A percentile compares a stretch with the other conserved stretches of the same genome.
Conservation (phyloP, 1,140 invertebrate species). For the Drosophila auraria region DNA sequence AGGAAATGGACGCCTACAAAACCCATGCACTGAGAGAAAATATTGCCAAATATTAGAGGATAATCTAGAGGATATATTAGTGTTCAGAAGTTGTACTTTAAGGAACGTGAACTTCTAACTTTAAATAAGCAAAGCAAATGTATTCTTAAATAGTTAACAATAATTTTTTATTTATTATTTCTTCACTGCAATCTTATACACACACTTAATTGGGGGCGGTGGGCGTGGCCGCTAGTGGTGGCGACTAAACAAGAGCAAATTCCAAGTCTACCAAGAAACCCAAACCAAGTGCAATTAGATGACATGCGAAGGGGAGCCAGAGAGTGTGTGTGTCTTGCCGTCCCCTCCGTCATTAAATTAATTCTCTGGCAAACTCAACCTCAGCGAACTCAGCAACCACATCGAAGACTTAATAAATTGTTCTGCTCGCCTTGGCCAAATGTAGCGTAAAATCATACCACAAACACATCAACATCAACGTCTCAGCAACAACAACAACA, state of each 20-base stretch:
- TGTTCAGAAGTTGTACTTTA: neutral
- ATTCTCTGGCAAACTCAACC: conserved; percentile 32
- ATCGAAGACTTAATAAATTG: conserved; percentile 56
- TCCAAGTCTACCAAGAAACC: conserved; percentile 29
- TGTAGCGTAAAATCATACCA: conserved; percentile 69
- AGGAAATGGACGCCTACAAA: conserved; percentile 51
- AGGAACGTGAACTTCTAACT: neutral
- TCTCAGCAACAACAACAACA: conserved; percentile 44
- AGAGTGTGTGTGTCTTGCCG: conserved; percentile 1
- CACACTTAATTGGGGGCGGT: conserved; percentile 17
- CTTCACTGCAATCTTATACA: neutral
- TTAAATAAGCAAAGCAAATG: neutral
- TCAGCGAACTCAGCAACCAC: conserved; percentile 37
- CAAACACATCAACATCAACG: conserved; percentile 28
- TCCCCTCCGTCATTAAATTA: conserved; percentile 25
- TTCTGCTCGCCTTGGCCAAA: conserved; percentile 42
- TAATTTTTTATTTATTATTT: neutral
- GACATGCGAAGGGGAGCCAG: conserved; percentile 31
- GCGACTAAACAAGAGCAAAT: conserved; percentile 43
- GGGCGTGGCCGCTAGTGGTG: conserved; percentile 25
- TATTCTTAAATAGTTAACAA: neutral
- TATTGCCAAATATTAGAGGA: neutral
- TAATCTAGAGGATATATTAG: neutral
- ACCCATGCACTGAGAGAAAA: conserved; percentile 12
- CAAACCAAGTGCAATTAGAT: conserved; percentile 36